Base-by-base conservation (phyloP, 37 sponge, comb jelly and placozoan species). In the Oscarella lobularis region DNA sequence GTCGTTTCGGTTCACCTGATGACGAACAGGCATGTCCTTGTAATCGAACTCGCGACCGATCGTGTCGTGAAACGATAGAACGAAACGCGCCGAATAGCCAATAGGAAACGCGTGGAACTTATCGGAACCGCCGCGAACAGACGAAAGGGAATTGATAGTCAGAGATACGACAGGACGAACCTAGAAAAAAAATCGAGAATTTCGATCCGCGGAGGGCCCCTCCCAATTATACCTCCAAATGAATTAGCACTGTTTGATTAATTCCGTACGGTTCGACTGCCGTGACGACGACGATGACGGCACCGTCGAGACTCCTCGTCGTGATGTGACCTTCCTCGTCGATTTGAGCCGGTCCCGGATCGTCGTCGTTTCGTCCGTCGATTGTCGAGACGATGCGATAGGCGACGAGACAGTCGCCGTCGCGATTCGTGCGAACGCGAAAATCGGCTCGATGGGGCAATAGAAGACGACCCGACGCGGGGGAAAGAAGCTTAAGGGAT, bases 201-300 rank as follows among this genome's bases (percentile, higher is more conserved):
- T n/a, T n/a, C n/a, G n/a, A n/a, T n/a, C n/a, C n/a, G n/a, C n/a
- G n/a, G n/a, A n/a, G n/a, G n/a, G n/a, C n/a, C n/a, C n/a, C n/a
- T n/a, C n/a, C n/a, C n/a, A n/a, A n/a, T 20, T 48, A 74, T 36
- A 90, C 92, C 78, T 91, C 92, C 36, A 91, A 83, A 39, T 91
- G 85, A 2, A 87, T 83, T 1, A 76, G 32, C 1, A 82, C 79
- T 0, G 85, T 82, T 76, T 87, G 92, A 41, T 91, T 91, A 33
- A 91, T 66, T 0, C 92, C 89, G 20, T 78, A 79, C 35, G 39
- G 65, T 55, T 82, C 87, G 39, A 75, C 73, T 30, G 80, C 79
- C 2, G 88, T 87, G 36, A 91, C 86, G 78, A 91, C 72, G 55
- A 91, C 86, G 60, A 87, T 88, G 67, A 84, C 88, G 77, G 84